Evolutionary conservation across 2,113 vertebrate species (phyloP), one percentile per base, ranked within the genome.

Genomic region (Dascyllus trimaculatus): DNA sequence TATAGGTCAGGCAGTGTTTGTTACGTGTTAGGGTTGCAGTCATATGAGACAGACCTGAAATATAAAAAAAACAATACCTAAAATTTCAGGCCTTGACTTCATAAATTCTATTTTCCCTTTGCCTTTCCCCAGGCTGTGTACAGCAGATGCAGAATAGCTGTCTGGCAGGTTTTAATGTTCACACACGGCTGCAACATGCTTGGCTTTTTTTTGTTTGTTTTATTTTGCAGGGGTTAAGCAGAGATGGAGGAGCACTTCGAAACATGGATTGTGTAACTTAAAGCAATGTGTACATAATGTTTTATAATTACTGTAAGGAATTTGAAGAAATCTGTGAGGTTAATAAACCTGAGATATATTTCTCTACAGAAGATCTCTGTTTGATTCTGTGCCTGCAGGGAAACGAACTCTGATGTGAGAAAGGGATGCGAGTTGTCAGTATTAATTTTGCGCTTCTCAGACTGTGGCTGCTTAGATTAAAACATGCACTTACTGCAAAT

Each of bases 311-410:
- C 59, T 84, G 83, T 75, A 75, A 68, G 82, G 82, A 79, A 79
- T 86, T 80, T 80, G 53, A 88, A 79, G 46, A 82, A 71, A 75
- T 81, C 60, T 57, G 66, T 11, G 46, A 77, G 82, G 85, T 84
- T 85, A 92, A 93, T 93, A 95, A 92, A 93, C 77, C 71, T 82
- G 87, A 91, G 67, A 81, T 90, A 74, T 93, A 92, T 93, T 93
- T 95, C 89, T 94, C 85, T 93, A 92, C 75, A 77, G 80, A 89
- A 92, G 71, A 35, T 29, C n/a, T 51, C 68, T 43, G 11, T 43
- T 43, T 75, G 64, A 38, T 53, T 70, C 65, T 56, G 52, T 69
- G n/a, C 22, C 19, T 54, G 18, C 32, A 35, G 32, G 26, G 9
- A 35, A 35, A 35, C 32, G 6, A 35, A 35, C 19, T 9, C 18